These are phyloP conservation scores for Triops cancriformis DNA, from an alignment of 1,140 invertebrate species.

Conservation along the genomic window DNA sequence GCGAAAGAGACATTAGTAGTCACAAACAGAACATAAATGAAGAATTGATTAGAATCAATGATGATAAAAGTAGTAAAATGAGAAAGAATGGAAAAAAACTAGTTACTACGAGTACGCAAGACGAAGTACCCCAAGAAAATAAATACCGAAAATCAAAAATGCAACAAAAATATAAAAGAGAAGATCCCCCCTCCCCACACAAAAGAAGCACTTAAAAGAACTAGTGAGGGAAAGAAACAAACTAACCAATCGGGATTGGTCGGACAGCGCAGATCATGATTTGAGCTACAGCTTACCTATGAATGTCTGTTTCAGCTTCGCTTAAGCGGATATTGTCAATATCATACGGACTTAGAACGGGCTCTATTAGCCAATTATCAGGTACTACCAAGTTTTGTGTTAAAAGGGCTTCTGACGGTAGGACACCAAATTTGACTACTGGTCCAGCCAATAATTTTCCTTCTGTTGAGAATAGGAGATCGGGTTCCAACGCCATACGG, in stretches of 20 bases:
- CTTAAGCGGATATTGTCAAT: slow-evolving; percentile 93
- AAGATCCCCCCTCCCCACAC: too few species aligned
- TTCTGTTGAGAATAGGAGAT: slow-evolving; percentile 63
- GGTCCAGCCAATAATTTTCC: slow-evolving; percentile 60
- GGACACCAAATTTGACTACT: slow-evolving; percentile 70
- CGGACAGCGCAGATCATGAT: not conserved
- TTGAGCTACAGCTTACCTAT: slow-evolving; percentile 15
- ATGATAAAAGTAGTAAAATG: not conserved
- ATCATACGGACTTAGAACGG: slow-evolving; percentile 88
- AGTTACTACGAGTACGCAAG: not conserved
- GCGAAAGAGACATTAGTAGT: not conserved
- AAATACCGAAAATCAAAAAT: too few species aligned
- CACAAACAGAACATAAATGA: not conserved
- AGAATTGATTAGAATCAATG: too few species aligned
- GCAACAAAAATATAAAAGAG: too few species aligned
- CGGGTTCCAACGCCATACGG: slow-evolving; percentile 86
- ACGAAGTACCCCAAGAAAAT: too few species aligned
- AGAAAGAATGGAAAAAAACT: not conserved
- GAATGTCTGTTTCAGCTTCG: slow-evolving; percentile 54
- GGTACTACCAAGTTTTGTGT: slow-evolving; percentile 91
- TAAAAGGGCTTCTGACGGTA: slow-evolving; percentile 86
- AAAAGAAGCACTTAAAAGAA: too few species aligned
- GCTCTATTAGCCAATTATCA: slow-evolving; percentile 98
- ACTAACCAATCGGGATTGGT: not conserved
- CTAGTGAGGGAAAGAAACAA: too few species aligned